Evolutionary conservation across 2,888 invertebrate genomes (phyloP), one percentile per base, ranked within the genome.

Genomic region (Mylabris sibirica): DNA sequence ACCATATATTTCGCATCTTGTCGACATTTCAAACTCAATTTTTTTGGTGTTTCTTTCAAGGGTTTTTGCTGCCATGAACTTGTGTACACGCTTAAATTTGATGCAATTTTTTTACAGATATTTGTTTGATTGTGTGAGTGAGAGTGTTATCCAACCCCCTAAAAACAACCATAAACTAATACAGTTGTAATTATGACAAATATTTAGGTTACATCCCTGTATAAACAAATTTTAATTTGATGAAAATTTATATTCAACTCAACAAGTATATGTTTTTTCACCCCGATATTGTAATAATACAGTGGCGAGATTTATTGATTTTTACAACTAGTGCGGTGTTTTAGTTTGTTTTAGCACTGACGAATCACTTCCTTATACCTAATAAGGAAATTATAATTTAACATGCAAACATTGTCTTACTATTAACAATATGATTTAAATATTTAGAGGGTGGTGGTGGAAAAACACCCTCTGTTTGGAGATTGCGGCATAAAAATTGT

Each of bases 71-170:
- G 65, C 59, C 63, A 70, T 67, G 60, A 67, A 67, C 67, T 35
- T 49, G 22, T 49, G 22, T 22, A 53, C 22, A 22, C 22, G 53
- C 9, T n/a, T 11, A 22, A 57, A 20, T 59, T 64, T 53, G 61
- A 57, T 35, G 59, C 53, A 66, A 70, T 59, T 70, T 60, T 63
- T 70, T 63, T 63, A 70, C 61, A n/a, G 59, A 68, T 67, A 63
- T 22, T 11, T 53, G 22, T 53, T 24, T 53, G 11, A 53, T 22
- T 9, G 12, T n/a, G n/a, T n/a, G n/a, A n/a, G n/a, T n/a, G n/a
- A n/a, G n/a, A n/a, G n/a, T n/a, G n/a, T n/a, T n/a, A n/a, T 53
- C 9, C 12, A 22, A 53, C 53, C 22, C 12, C 38, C 3, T 3
- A 38, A 38, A 12, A 38, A 38, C 12, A 2, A 35, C 3, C 11